A percentile compares a stretch with the other conserved stretches of the same genome.
phyloP scores from a whole-genome alignment of 2,113 vertebrate genomes.

The Silurus asotus region DNA sequence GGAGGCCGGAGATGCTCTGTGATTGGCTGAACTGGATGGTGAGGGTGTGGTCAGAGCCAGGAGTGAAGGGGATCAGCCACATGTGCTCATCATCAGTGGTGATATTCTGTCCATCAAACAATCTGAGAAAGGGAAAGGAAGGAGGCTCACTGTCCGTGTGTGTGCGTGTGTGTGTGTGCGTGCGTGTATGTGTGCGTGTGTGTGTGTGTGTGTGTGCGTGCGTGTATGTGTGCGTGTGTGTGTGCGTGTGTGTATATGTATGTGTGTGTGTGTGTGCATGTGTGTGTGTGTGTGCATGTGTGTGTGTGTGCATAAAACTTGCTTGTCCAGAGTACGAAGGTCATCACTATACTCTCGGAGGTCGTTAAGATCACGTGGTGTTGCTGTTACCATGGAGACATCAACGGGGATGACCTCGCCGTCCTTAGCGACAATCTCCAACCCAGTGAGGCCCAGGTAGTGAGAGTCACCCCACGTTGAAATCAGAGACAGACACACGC shows the following conservation, averaged over 20 bases:
- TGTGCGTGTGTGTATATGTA: not conserved
- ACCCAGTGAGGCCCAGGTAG: slow-evolving; percentile 88
- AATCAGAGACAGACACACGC: slow-evolving; percentile 83
- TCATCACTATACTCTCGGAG: slow-evolving; percentile 82
- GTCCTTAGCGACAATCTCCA: slow-evolving; percentile 87
- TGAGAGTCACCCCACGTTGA: slow-evolving; percentile 90
- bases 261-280: not conserved
- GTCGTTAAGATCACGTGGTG: slow-evolving; percentile 84
- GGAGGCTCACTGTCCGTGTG: too few relatives aligned
- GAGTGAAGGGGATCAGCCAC: slow-evolving; percentile 94
- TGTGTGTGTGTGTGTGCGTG: slow-evolving; percentile 1
- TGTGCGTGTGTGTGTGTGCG: not conserved
- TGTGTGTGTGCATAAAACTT: slow-evolving; percentile 46
- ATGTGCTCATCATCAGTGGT: slow-evolving; percentile 90
- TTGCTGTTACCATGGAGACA: slow-evolving; percentile 80
- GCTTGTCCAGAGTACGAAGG: slow-evolving; percentile 89
- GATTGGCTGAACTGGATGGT: slow-evolving; percentile 76
- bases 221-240: not conserved
- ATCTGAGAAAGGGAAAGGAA: slow-evolving; percentile 65
- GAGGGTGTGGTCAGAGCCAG: slow-evolving; percentile 81
- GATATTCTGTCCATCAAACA: slow-evolving; percentile 91
- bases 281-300: not conserved
- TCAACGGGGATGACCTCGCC: slow-evolving; percentile 81
- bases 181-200: not conserved
- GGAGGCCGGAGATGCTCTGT: slow-evolving; percentile 85